Evolutionary conservation across 2,797 vertebrate genomes (phyloP).

Genomic region (Furcifer pardalis): DNA sequence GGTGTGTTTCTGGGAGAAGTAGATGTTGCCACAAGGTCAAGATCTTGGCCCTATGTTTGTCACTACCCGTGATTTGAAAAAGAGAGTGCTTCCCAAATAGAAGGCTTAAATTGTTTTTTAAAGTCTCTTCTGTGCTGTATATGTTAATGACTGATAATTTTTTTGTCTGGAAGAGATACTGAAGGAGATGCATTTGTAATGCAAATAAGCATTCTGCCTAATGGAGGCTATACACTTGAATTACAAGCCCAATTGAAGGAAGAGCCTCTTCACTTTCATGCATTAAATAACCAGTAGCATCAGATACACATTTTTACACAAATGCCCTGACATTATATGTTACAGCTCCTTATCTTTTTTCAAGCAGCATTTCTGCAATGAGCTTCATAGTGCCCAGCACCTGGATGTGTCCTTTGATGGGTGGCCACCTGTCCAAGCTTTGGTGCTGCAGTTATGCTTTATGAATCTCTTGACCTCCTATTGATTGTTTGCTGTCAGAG

Average conservation of each 20-base stretch:
- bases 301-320: not conserved
- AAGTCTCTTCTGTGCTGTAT: conserved; percentile 4
- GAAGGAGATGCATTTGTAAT: conserved; percentile 23
- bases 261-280: not conserved
- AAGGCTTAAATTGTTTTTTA: conserved; percentile 1
- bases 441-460: not conserved
- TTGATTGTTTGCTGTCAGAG: not conserved
- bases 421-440: not conserved
- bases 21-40: not conserved
- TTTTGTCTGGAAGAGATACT: not conserved
- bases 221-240: conserved; percentile 4
- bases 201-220: conserved; percentile 15
- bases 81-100: not conserved
- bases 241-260: conserved; percentile 33
- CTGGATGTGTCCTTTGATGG: no score
- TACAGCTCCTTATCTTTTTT: not conserved
- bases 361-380: not conserved
- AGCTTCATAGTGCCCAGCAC: not conserved
- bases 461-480: not conserved
- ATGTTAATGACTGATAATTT: conserved; percentile 22
- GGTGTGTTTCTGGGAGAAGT: not conserved
- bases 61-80: conserved; percentile 14
- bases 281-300: not conserved
- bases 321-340: not conserved
- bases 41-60: conserved; percentile 1